These are phyloP conservation scores for Eugnorisma glareosa DNA, from an alignment of 2,888 invertebrate species.

Conservation along the genomic window DNA sequence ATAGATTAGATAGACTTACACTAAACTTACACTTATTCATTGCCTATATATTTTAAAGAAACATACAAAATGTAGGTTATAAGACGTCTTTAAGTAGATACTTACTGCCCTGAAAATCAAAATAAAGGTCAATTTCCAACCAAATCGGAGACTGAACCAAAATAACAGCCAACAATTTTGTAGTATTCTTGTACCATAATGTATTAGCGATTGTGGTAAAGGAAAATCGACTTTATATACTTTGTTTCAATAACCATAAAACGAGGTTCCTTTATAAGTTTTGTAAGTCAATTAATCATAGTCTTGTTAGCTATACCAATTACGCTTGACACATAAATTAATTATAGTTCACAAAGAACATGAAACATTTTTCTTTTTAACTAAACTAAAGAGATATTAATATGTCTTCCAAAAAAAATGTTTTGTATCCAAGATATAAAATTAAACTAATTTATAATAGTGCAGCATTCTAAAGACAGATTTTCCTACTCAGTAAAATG, in stretches of 20 bases:
- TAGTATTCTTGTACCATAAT: not conserved
- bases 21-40: too few species aligned
- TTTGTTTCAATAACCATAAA: not conserved
- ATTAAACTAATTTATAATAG: not conserved
- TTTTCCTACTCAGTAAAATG: conserved; percentile 13
- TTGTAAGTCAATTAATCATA: conserved; percentile 1
- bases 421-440: not conserved
- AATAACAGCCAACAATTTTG: not conserved
- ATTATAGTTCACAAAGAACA: not conserved
- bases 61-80: not conserved
- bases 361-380: not conserved
- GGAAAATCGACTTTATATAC: not conserved
- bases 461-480: conserved; percentile 10
- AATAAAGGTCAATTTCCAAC: not conserved
- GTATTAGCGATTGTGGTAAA: not conserved
- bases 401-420: not conserved
- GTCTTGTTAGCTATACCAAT: not conserved
- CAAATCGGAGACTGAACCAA: not conserved
- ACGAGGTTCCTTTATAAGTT: not conserved
- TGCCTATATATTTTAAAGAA: not conserved
- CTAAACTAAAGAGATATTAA: not conserved
- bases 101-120: not conserved
- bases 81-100: too few species aligned
- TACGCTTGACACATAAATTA: not conserved
- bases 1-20: too few species aligned